A percentile compares a stretch with the other conserved stretches of the same genome.
Conservation (phyloP, 1,140 invertebrate genomes). For the Heliothis virescens region DNA sequence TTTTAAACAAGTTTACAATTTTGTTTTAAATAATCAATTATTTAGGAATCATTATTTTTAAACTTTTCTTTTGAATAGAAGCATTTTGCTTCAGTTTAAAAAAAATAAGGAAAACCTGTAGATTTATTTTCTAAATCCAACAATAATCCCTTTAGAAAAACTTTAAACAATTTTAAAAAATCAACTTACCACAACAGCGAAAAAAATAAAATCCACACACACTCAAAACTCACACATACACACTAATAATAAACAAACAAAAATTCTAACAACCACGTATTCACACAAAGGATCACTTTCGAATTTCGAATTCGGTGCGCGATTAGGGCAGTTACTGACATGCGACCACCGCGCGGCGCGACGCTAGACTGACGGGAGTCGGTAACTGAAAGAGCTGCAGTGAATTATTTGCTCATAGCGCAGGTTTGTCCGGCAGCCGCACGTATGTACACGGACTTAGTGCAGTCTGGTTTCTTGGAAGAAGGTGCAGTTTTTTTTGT, state of each 20-base stretch:
- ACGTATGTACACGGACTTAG: conserved; percentile 32
- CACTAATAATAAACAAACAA: conserved; percentile 1
- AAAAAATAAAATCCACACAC: conserved; percentile 24
- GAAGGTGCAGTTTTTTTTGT: neutral
- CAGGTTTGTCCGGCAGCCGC: conserved; percentile 26
- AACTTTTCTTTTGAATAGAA: too few relatives aligned
- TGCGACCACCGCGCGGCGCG: conserved; percentile 25
- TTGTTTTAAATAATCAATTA: too few relatives aligned
- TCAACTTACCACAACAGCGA: conserved; percentile 24
- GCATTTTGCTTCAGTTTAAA: too few relatives aligned
- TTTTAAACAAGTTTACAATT: too few relatives aligned
- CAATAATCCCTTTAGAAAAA: neutral
- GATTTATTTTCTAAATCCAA: too few relatives aligned
- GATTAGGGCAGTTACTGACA: conserved; percentile 7
- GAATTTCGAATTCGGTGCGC: conserved; percentile 32
- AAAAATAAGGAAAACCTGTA: too few relatives aligned
- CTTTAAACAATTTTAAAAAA: neutral
- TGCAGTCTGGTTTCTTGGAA: conserved; percentile 42
- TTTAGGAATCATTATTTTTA: too few relatives aligned
- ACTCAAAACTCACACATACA: conserved; percentile 31
- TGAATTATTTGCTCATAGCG: conserved; percentile 36
- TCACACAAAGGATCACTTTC: conserved; percentile 45
- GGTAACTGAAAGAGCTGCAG: conserved; percentile 16
- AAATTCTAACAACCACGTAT: conserved; percentile 30
- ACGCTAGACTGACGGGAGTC: conserved; percentile 33